Base-by-base conservation (phyloP, 2,888 invertebrate species). In the Mesopsocus fuscifrons region DNA sequence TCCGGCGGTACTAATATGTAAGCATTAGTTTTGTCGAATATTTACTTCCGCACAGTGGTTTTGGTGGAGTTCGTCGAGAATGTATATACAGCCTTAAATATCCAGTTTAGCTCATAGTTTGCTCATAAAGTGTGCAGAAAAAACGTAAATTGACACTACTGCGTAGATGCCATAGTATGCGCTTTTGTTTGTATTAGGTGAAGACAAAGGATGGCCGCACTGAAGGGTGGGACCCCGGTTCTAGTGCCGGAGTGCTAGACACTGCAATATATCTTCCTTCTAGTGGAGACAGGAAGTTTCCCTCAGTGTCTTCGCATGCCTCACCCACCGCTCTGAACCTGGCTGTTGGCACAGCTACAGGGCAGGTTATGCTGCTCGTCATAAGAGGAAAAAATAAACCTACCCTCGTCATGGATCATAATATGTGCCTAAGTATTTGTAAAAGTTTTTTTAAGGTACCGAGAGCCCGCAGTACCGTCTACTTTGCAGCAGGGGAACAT, bases 181-280 rank as follows among this genome's bases (percentile, higher is more conserved):
- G 66, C 67, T 22, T 67, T 69, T 1, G 58, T 59, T 11, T 60
- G 61, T 6, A 56, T 61, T 72, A 26, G 26, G 26, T 26, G 52
- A 95, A 95, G 8, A 85, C 89, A 9, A 76, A 78, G 52, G 84
- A 89, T 57, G 97, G 97, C 1, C 77, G 75, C 52, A 74, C 98
- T 1, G 95, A 98, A 60, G 92, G 92, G 3, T 98, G 92, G 92
- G 98, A 98, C 65, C 89, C 92, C 8, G 68, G 98, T 46, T 68
- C 69, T 22, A 69, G 77, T 57, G 87, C 82, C 49, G 85, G 80
- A 5, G 68, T 72, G 15, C 62, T 98, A 17, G 94, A 97, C 61
- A 87, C 85, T 59, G 91, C 85, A 3, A 11, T 26, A 11, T 11
- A 26, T 26, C 62, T 74, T 40, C 65, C 66, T 53, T 70, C 70